These are phyloP conservation scores for Anoplius nigerrimus DNA, from an alignment of 2,888 invertebrate genomes.

Conservation along the genomic window DNA sequence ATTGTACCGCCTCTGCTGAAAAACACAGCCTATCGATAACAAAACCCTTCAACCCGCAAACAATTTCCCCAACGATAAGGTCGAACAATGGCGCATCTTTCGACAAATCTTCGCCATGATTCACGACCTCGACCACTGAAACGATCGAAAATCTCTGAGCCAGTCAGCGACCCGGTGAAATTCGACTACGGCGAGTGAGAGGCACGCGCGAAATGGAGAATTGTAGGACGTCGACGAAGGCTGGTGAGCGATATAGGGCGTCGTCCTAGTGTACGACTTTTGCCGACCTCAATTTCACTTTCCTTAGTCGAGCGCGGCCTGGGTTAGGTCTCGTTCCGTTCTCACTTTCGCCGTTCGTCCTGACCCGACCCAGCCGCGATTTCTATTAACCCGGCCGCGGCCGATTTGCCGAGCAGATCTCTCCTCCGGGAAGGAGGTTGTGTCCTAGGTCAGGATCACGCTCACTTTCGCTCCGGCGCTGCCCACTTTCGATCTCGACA, in stretches of 20 bases:
- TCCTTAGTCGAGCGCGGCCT: conserved; percentile 37
- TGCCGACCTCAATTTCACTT: conserved; percentile 51
- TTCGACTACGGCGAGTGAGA: no score
- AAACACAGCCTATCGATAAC: no score
- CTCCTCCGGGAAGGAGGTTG: conserved; percentile 38
- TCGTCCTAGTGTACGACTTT: conserved; percentile 51
- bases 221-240: conserved; percentile 34
- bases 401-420: conserved; percentile 35
- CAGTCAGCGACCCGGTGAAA: no score
- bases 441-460: conserved; percentile 55
- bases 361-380: conserved; percentile 53
- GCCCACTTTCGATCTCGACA: conserved; percentile 44
- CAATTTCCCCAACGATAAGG: no score
- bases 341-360: conserved; percentile 55
- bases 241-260: conserved; percentile 32
- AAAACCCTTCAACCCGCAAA: no score
- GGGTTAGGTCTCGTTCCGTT: conserved; percentile 42
- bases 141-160: no score
- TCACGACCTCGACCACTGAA: no score
- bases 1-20: no score
- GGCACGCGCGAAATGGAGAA: conserved; percentile 16
- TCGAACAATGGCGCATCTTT: no score
- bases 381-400: conserved; percentile 47
- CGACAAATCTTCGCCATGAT: no score
- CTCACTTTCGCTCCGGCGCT: conserved; percentile 42